These are phyloP conservation scores for Tinea pellionella DNA, from an alignment of 2,888 invertebrate genomes.

Conservation along the genomic window DNA sequence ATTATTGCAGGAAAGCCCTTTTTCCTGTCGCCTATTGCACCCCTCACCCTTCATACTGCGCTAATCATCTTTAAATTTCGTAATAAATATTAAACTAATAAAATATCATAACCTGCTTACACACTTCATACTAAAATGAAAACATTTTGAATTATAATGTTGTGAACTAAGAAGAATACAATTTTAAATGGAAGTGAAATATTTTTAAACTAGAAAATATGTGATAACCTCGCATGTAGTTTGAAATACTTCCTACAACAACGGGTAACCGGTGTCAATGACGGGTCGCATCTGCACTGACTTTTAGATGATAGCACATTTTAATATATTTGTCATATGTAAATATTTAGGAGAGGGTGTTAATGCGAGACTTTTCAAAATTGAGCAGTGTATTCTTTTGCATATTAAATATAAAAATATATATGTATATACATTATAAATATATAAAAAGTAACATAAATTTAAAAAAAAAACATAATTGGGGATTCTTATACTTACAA, in stretches of 20 bases:
- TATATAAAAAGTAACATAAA: neutral
- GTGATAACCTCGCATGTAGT: neutral
- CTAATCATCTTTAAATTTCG: neutral
- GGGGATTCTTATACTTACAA: neutral
- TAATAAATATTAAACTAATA: neutral
- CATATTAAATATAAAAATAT: neutral
- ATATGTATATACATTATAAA: no score
- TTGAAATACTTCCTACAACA: neutral
- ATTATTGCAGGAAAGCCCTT: slow-evolving; percentile 65
- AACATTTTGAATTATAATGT: slow-evolving; percentile 13
- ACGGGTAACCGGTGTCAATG: slow-evolving; percentile 53
- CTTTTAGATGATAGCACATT: slow-evolving; percentile 64
- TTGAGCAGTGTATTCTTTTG: slow-evolving; percentile 22
- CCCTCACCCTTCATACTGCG: neutral
- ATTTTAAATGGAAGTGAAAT: no score
- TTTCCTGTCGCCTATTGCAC: slow-evolving; percentile 47
- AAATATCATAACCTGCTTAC: no score
- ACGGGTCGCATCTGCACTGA: slow-evolving; percentile 49
- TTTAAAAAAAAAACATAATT: neutral
- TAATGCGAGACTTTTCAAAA: slow-evolving; percentile 34
- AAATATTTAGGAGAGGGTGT: slow-evolving; percentile 25
- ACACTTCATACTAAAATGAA: neutral
- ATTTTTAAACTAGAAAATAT: neutral
- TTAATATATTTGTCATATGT: slow-evolving; percentile 67
- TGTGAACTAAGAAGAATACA: no score